phyloP scores from a whole-genome alignment of 2,113 vertebrate species.

The Ivindomyrus marchei region DNA sequence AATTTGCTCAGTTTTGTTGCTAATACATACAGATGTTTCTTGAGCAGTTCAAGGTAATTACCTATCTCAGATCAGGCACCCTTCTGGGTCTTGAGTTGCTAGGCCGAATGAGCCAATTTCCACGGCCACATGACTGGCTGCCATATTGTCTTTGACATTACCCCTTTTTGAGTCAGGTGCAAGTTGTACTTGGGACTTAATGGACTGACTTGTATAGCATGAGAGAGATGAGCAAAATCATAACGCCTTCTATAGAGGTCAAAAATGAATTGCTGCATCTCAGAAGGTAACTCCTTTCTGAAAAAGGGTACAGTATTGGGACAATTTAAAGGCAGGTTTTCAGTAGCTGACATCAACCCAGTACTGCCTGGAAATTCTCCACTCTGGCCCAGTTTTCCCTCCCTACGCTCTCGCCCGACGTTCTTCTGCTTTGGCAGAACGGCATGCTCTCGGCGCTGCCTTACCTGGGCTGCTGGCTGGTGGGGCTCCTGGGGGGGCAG shows the following conservation, averaged over 20 bases:
- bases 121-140: neutral
- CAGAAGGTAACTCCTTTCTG: neutral
- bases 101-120: neutral
- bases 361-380: neutral
- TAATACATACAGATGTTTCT: neutral
- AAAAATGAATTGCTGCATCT: neutral
- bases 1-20: neutral
- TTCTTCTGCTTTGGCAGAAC: conserved; percentile 60
- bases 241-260: neutral
- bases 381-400: neutral
- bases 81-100: neutral
- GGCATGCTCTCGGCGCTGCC: conserved; percentile 87
- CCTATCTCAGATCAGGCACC: neutral
- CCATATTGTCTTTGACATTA: neutral
- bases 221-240: neutral
- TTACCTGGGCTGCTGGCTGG: conserved; percentile 79
- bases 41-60: neutral
- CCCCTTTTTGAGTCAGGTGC: neutral
- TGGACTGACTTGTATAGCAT: neutral
- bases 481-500: conserved; percentile 79
- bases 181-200: neutral
- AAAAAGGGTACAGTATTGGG: neutral
- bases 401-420: too few relatives aligned
- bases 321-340: neutral
- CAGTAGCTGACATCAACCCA: neutral